Percentiles rank a stretch among this genome's conserved stretches.
phyloP scores from a whole-genome alignment of 2,888 invertebrate genomes.

The Drosophila mayaguana region DNA sequence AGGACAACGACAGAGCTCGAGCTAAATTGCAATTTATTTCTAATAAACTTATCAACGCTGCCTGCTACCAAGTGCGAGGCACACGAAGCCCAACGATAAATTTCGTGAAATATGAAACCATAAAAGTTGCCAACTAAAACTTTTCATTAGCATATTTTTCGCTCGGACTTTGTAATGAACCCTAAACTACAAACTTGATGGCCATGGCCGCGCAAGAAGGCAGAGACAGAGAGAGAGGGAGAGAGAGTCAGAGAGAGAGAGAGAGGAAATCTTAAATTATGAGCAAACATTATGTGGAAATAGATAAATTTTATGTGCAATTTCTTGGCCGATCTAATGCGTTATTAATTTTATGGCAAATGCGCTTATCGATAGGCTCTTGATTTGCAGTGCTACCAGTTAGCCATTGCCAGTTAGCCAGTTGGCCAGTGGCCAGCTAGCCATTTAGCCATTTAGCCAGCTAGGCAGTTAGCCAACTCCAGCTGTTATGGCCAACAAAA shows the following conservation, averaged over 20 bases:
- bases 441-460: slow-evolving; percentile 4
- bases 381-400: slow-evolving; percentile 39
- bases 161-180: slow-evolving; percentile 55
- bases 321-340: slow-evolving; percentile 73
- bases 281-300: slow-evolving; percentile 65
- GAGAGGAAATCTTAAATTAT: slow-evolving; percentile 53
- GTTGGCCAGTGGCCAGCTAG: not conserved
- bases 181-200: slow-evolving; percentile 77
- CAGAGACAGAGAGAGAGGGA: not conserved
- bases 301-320: slow-evolving; percentile 71
- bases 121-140: slow-evolving; percentile 65
- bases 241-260: not conserved
- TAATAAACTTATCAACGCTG: slow-evolving; percentile 80
- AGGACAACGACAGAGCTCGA: slow-evolving; percentile 29
- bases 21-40: slow-evolving; percentile 81
- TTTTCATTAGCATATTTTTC: slow-evolving; percentile 76
- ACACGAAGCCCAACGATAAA: slow-evolving; percentile 52
- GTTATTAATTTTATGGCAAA: slow-evolving; percentile 80
- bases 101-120: slow-evolving; percentile 79
- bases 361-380: slow-evolving; percentile 57
- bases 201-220: not conserved
- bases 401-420: not conserved
- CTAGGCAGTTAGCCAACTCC: slow-evolving; percentile 29
- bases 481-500: slow-evolving; percentile 63
- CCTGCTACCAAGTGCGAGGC: slow-evolving; percentile 64